Base-by-base conservation (phyloP, 2,797 vertebrate genomes). In the Rachycentron canadum region DNA sequence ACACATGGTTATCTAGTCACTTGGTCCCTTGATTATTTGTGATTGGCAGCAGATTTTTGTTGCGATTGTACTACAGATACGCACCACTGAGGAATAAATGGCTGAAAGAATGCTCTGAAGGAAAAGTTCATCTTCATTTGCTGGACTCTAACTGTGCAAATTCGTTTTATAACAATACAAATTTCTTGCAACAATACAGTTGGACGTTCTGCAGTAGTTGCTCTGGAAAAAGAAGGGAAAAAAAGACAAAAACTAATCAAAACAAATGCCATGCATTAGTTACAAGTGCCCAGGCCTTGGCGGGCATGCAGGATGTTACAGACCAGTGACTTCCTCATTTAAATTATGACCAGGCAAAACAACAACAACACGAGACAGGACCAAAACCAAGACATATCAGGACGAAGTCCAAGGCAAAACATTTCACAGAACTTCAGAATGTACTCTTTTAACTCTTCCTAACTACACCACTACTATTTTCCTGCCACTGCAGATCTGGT, bases 311-410 rank as follows among this genome's bases (percentile, higher is more conserved):
- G 82, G 73, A 80, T 80, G 91, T 85, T 83, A 78, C 89, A 85
- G 87, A 80, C 89, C 91, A 90, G 43, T 75, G 87, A 84, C 82
- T 90, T 87, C 83, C 84, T 87, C 85, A 88, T 91, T 91, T 91
- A 78, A 90, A 88, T 86, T 83, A 89, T 78, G 84, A 81, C 68
- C 56, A 7, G 84, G 73, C 65, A 68, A 52, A 88, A 78, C 75
- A 81, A 81, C 75, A 88, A 71, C 67, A 76, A 69, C 10, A 63
- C 64, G 67, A 83, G 65, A 85, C 88, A 70, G 58, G 38, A 61
- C 58, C 60, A 38, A 77, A 63, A 87, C 73, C 78, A 55, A 79
- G 73, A 81, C 59, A 7, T 55, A 82, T 84, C 80, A n/a, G 82
- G 78, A 78, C 38, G 1, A 12, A 41, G 81, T 85, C 81, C 70